A percentile compares a stretch with the other conserved stretches of the same genome.
Evolutionary conservation across 2,113 vertebrate genomes (phyloP).

Genomic region (sheep (Ovis aries)): DNA sequence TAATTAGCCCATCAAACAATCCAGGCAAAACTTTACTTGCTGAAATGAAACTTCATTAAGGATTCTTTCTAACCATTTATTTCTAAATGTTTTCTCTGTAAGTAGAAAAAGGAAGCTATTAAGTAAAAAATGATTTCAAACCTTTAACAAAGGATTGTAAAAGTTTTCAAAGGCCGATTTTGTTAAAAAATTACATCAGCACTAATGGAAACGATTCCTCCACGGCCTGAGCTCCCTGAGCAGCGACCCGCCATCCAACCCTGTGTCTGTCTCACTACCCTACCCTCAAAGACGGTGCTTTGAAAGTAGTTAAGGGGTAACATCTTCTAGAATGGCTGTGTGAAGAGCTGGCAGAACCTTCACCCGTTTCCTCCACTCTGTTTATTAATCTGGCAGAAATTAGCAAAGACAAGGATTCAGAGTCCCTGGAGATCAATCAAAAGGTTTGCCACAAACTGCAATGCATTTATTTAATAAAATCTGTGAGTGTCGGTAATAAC

Average conservation of each 20-base stretch:
- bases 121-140: background rate
- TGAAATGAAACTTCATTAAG: slow-evolving; percentile 19
- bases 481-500: background rate
- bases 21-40: background rate
- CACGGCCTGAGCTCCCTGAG: background rate
- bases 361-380: background rate
- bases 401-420: background rate
- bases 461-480: background rate
- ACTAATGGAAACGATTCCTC: background rate
- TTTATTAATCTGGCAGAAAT: background rate
- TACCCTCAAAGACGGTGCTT: background rate
- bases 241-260: background rate
- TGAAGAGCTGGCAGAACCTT: background rate
- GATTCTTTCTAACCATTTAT: background rate
- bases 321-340: background rate
- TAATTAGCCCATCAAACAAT: background rate
- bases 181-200: background rate
- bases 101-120: background rate
- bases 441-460: background rate
- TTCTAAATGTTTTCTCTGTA: background rate
- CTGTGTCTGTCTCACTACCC: background rate
- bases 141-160: background rate
- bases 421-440: background rate
- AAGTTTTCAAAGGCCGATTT: background rate
- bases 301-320: background rate